phyloP scores from a whole-genome alignment of 2,113 vertebrate genomes.

The Mustela lutreola region DNA sequence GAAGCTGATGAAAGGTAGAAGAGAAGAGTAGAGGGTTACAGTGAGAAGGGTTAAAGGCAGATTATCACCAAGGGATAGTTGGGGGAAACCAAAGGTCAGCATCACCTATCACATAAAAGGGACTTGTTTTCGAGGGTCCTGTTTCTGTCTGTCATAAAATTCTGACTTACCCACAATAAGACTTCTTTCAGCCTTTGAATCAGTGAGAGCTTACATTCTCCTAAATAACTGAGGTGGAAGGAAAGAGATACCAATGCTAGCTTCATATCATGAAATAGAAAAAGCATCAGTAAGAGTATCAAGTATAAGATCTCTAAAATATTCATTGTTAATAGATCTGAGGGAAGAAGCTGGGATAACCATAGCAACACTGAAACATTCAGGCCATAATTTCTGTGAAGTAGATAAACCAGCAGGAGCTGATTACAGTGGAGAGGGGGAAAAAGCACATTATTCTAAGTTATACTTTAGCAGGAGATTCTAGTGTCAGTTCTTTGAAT shows the following conservation, averaged over 20 bases:
- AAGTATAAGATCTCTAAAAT: slow-evolving; percentile 69
- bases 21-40: not conserved
- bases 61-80: not conserved
- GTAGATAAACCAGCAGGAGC: not conserved
- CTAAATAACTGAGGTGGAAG: slow-evolving; percentile 50
- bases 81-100: not conserved
- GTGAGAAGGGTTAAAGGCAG: not conserved
- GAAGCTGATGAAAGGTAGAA: not conserved
- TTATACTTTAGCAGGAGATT: not conserved
- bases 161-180: not conserved
- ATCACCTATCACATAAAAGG: not conserved
- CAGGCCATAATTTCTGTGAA: slow-evolving; percentile 54
- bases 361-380: slow-evolving; percentile 66
- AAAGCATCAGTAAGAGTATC: slow-evolving; percentile 5
- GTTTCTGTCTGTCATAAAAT: not conserved
- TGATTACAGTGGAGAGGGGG: not conserved
- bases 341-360: slow-evolving; percentile 64
- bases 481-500: not conserved
- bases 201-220: not conserved
- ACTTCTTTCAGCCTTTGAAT: slow-evolving; percentile 17
- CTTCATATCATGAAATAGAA: slow-evolving; percentile 57
- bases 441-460: not conserved
- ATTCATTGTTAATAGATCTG: slow-evolving; percentile 60
- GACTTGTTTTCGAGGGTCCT: not conserved
- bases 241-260: slow-evolving; percentile 58